Percentiles rank a stretch among this genome's conserved stretches.
Evolutionary conservation across 2,888 invertebrate species (phyloP).

Genomic region (Sphecodes monilicornis): DNA sequence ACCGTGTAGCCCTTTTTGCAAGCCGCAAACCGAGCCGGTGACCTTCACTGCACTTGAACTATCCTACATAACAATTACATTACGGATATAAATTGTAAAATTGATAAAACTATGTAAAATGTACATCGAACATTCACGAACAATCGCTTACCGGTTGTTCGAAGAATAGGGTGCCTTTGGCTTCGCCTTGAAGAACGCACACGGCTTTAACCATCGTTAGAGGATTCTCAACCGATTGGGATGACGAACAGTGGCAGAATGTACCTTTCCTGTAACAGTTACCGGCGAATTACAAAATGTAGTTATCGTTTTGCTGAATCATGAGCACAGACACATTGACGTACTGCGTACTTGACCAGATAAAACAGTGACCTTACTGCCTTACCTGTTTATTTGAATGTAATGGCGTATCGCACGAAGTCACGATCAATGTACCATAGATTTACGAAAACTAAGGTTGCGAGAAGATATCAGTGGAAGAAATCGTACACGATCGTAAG

Average conservation of each 20-base stretch:
- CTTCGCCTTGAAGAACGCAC: constrained; percentile 93
- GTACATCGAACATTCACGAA: neutral
- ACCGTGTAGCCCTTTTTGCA: constrained; percentile 91
- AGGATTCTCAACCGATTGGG: constrained; percentile 19
- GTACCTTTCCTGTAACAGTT: neutral
- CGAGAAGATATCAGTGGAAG: too few species aligned
- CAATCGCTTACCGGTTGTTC: constrained; percentile 80
- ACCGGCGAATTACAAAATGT: constrained; percentile 13
- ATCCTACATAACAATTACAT: constrained; percentile 83
- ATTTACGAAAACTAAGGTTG: neutral
- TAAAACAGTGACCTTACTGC: constrained; percentile 44
- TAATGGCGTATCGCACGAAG: constrained; percentile 31
- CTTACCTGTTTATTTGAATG: constrained; percentile 22
- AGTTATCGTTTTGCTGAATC: constrained; percentile 61
- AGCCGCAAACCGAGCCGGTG: constrained; percentile 93
- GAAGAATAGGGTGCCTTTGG: constrained; percentile 90
- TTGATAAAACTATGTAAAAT: neutral
- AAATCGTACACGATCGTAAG: neutral
- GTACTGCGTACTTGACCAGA: constrained; percentile 22
- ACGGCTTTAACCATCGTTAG: constrained; percentile 89
- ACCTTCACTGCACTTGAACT: constrained; percentile 89
- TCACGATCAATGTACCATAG: constrained; percentile 34
- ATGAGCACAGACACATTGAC: constrained; percentile 38
- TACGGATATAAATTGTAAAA: constrained; percentile 51
- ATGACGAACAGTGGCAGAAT: constrained; percentile 20